Percentiles rank a stretch among this genome's conserved stretches.
These are phyloP conservation scores for Cheilosia pagana DNA, from an alignment of 2,888 invertebrate species.

Conservation along the genomic window DNA sequence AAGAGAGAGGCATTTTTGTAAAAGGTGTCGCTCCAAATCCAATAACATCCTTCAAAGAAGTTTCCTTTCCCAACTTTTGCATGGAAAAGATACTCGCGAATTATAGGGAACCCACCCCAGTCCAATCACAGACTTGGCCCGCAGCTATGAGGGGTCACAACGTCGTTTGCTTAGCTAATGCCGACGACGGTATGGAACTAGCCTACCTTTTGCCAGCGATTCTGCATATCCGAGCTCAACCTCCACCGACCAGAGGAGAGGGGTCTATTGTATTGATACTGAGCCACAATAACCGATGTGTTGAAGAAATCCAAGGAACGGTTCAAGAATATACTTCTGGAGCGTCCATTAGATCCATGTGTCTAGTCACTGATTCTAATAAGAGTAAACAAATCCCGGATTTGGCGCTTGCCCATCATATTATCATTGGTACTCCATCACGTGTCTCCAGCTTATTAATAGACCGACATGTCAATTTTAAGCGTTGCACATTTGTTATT, in stretches of 20 bases:
- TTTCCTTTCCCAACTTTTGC: conserved; percentile 88
- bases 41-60: conserved; percentile 89
- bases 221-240: conserved; percentile 91
- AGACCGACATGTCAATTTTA: conserved; percentile 88
- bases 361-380: no score
- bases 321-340: conserved; percentile 86
- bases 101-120: conserved; percentile 90
- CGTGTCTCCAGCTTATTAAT: conserved; percentile 93
- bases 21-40: conserved; percentile 89
- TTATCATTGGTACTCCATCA: conserved; percentile 95
- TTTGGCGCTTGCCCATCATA: conserved; percentile 90
- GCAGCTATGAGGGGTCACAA: conserved; percentile 91
- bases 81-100: conserved; percentile 86
- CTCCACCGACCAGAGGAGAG: conserved; percentile 88
- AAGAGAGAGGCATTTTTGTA: conserved; percentile 88
- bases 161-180: conserved; percentile 92
- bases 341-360: no score
- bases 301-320: conserved; percentile 92
- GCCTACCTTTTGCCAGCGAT: conserved; percentile 91
- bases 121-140: conserved; percentile 93
- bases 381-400: conserved; percentile 82
- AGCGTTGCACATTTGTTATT: conserved; percentile 92
- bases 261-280: conserved; percentile 91
- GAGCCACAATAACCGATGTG: conserved; percentile 90
- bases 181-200: conserved; percentile 89